Evolutionary conservation across 2,113 vertebrate species (phyloP), one percentile per base, ranked within the genome.

Genomic region (Centropus bengalensis): DNA sequence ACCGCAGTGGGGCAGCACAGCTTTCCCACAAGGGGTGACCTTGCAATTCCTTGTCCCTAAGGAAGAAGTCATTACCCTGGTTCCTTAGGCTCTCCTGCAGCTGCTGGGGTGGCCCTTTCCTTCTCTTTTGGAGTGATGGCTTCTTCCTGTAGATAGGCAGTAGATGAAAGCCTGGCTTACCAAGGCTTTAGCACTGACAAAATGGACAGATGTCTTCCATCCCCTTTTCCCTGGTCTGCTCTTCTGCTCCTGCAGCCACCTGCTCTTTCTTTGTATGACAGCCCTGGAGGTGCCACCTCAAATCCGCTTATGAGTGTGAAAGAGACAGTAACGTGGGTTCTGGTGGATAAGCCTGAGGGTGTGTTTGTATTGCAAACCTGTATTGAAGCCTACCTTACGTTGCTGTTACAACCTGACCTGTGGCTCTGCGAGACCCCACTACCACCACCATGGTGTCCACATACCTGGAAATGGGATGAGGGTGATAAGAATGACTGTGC

Each of bases 1-100:
- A 28, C 7, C 1, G 0, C 30, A 30, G 14, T 2, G 0, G 51
- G 55, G 64, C 33, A 66, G 16, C 17, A 32, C 4, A 12, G 12
- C 6, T 63, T 20, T 75, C 56, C 38, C 14, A 19, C 26, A 20
- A 33, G 40, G 22, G 10, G 20, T 36, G 36, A 26, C 14, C 4
- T 2, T 28, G 20, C 14, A 16, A 1, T 83, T 77, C 8, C 13
- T 69, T 2, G 1, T 7, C 44, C 18, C 15, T 55, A 47, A 84
- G 28, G 52, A 70, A 55, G 27, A 77, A 6, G 12, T 51, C 19
- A 8, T 45, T 63, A 88, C 28, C 32, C 23, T 30, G 30, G 6
- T 13, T 69, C 8, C 22, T 27, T 30, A 47, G 18, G 36, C 17
- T 77, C 52, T 33, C 45, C 30, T 66, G 55, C 15, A 40, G 0